Evolutionary conservation across 2,113 vertebrate genomes (phyloP).

Genomic region (Pituophis catenifer): DNA sequence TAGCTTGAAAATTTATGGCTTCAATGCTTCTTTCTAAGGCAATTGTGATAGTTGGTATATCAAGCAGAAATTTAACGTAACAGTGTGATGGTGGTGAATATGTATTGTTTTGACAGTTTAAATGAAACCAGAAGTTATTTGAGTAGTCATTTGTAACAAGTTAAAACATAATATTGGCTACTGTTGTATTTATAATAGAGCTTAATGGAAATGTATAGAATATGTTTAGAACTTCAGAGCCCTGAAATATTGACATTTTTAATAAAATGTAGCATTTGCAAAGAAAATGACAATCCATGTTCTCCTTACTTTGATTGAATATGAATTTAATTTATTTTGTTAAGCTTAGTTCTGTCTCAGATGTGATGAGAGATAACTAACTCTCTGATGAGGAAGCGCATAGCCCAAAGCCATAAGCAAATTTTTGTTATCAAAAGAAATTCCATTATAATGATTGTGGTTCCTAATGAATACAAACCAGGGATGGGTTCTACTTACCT

Average conservation of each 20-base stretch:
- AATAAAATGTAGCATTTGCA: conserved; percentile 22
- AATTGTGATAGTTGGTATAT: background rate
- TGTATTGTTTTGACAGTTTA: conserved; percentile 22
- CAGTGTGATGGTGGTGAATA: conserved; percentile 18
- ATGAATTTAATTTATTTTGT: background rate
- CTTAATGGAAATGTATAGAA: conserved; percentile 31
- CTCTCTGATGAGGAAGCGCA: background rate
- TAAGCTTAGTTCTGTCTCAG: background rate
- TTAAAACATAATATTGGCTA: conserved; percentile 46
- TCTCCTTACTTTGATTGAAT: background rate
- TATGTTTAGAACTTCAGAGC: conserved; percentile 16
- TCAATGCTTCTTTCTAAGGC: conserved; percentile 20
- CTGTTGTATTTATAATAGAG: conserved; percentile 32
- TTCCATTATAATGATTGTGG: background rate
- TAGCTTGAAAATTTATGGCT: background rate
- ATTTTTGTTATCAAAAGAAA: background rate
- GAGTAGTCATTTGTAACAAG: conserved; percentile 49
- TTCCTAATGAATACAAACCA: background rate
- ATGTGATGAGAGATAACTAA: background rate
- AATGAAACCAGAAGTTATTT: conserved; percentile 47
- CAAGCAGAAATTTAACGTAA: conserved; percentile 21
- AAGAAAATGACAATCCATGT: background rate
- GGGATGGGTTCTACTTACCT: too few relatives aligned
- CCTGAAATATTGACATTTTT: conserved; percentile 25
- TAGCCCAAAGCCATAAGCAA: background rate